Evolutionary conservation across 2,888 invertebrate species (phyloP).

Genomic region (Leptinotarsa haldemani): DNA sequence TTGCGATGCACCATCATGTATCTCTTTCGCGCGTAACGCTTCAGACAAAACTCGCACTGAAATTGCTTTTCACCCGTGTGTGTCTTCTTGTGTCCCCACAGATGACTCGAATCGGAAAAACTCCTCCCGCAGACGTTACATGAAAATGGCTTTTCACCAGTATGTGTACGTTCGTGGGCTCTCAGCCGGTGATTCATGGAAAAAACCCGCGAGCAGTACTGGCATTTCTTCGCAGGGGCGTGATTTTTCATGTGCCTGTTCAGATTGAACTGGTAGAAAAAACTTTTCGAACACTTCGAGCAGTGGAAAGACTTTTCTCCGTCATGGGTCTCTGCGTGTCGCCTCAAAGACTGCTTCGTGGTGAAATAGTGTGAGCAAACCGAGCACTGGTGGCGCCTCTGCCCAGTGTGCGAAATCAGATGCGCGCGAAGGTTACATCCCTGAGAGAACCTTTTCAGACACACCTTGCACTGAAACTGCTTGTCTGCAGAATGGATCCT

Average conservation of each 20-base stretch:
- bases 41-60: slow-evolving; percentile 7
- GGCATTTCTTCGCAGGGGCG: background rate
- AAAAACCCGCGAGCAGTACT: slow-evolving; percentile 1
- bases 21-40: background rate
- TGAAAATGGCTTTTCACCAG: slow-evolving; percentile 4
- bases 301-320: slow-evolving; percentile 2
- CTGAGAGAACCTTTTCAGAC: background rate
- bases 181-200: background rate
- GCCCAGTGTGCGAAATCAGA: background rate
- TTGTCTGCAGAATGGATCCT: background rate
- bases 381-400: slow-evolving; percentile 1
- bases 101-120: slow-evolving; percentile 15
- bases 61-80: background rate
- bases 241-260: slow-evolving; percentile 8
- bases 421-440: slow-evolving; percentile 4
- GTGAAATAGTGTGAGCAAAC: slow-evolving; percentile 8
- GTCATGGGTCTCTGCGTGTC: slow-evolving; percentile 1
- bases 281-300: background rate
- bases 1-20: slow-evolving; percentile 8
- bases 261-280: slow-evolving; percentile 14
- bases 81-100: slow-evolving; percentile 4
- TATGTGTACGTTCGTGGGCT: slow-evolving; percentile 1
- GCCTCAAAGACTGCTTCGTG: slow-evolving; percentile 5
- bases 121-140: background rate
- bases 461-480: background rate